Evolutionary conservation across 2,797 vertebrate genomes (phyloP), one percentile per base, ranked within the genome.

Genomic region (Remorina albescens): DNA sequence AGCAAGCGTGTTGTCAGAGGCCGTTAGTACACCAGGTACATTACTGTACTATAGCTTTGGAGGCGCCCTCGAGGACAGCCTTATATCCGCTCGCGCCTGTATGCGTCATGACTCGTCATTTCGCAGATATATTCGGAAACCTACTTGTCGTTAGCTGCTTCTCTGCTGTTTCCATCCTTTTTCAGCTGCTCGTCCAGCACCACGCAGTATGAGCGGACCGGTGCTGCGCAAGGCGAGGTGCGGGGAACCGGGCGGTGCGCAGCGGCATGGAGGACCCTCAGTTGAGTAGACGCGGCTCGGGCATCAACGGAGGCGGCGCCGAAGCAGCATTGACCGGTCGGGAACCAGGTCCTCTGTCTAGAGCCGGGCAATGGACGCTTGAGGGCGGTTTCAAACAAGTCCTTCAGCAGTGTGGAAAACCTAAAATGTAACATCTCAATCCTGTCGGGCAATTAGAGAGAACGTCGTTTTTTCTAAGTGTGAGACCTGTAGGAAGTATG

Each of bases 351-450:
- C 78, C 67, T 91, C 76, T 72, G 84, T 55, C 74, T 79, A 4
- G 60, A 78, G 77, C 68, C 73, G 58, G 82, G 64, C 30, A 90
- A 77, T 34, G 90, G 80, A 85, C 92, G 93, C 87, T 91, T 92
- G 25, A 91, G 86, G 84, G 81, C 86, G 89, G 88, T 76, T 88
- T 94, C 81, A 74, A 94, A 91, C 87, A 96, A 91, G 86, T 96
- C 94, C 91, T 95, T 95, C 71, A 96, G 92, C 89, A 92, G 67
- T 91, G 88, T 77, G 25, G 95, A 93, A n/a, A 90, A 89, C 91
- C 95, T 93, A 67, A 96, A 94, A 66, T 96, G 94, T 92, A 97
- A 97, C 97, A 97, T 98, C 82, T 95, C 94, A 94, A 91, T 91
- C 92, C 76, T 81, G 83, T 90, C 88, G 5, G 73, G 84, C 83